phyloP scores from a whole-genome alignment of 2,888 invertebrate genomes.

The Thereva nobilitata region DNA sequence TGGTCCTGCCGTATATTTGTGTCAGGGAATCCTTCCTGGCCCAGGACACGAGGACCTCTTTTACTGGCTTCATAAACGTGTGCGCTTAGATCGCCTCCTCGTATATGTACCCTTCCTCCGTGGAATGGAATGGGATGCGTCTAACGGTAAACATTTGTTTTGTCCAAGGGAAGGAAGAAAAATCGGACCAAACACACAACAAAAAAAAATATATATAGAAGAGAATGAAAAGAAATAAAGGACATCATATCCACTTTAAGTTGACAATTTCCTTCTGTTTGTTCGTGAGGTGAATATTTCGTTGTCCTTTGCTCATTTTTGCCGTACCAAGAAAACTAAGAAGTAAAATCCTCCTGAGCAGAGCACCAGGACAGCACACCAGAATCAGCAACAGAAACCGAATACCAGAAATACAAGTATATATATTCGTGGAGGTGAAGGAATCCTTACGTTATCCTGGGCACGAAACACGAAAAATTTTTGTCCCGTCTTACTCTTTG shows the following conservation, averaged over 20 bases:
- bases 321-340: conserved; percentile 13
- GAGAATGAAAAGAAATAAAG: neutral
- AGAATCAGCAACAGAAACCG: too few species aligned
- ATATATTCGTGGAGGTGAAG: conserved; percentile 8
- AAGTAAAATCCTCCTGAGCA: conserved; percentile 11
- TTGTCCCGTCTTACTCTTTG: neutral
- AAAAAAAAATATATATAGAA: neutral
- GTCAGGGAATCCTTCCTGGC: conserved; percentile 15
- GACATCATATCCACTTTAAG: conserved; percentile 33
- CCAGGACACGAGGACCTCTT: neutral
- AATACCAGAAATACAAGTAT: too few species aligned
- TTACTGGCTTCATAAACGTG: conserved; percentile 1
- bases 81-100: conserved; percentile 8
- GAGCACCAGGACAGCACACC: neutral
- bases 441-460: conserved; percentile 15
- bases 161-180: conserved; percentile 12
- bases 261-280: conserved; percentile 43
- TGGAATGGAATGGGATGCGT: conserved; percentile 25
- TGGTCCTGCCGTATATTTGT: conserved; percentile 15
- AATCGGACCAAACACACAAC: conserved; percentile 9
- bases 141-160: conserved; percentile 34
- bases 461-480: conserved; percentile 25
- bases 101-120: neutral
- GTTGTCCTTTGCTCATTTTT: conserved; percentile 20
- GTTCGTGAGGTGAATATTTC: conserved; percentile 43